Percentiles rank a stretch among this genome's conserved stretches.
Conservation (phyloP, 2,888 invertebrate species). For the Phanerotoma sp. region DNA sequence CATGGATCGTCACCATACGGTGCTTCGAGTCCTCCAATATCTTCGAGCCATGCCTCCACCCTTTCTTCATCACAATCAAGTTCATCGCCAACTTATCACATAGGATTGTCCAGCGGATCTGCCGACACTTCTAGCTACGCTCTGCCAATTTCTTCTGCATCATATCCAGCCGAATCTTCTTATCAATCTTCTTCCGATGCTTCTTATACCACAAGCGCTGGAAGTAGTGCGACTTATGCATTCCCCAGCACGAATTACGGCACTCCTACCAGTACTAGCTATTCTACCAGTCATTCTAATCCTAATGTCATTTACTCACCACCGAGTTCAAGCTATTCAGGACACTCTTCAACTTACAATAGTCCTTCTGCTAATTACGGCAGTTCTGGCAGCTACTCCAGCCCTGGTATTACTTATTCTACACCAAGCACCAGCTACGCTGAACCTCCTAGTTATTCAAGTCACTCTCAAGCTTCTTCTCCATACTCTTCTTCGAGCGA, state of each 20-base stretch:
- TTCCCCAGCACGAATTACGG: constrained; percentile 23
- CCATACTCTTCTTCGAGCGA: constrained; percentile 40
- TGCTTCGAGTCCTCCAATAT: constrained; percentile 25
- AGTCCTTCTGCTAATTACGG: constrained; percentile 29
- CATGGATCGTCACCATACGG: constrained; percentile 36
- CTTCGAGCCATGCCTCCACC: constrained; percentile 25
- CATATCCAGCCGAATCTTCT: constrained; percentile 29
- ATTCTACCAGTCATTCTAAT: constrained; percentile 25
- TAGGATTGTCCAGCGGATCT: constrained; percentile 39
- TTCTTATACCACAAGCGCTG: constrained; percentile 32
- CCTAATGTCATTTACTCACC: constrained; percentile 24
- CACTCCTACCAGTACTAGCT: background rate
- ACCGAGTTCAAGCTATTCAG: constrained; percentile 22
- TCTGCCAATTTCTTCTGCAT: constrained; percentile 39
- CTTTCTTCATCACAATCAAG: background rate
- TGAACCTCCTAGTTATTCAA: constrained; percentile 30
- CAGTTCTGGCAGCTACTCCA: constrained; percentile 17
- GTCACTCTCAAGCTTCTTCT: constrained; percentile 38
- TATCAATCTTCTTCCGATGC: constrained; percentile 44
- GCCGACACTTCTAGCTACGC: constrained; percentile 44
- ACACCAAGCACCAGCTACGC: too few relatives aligned
- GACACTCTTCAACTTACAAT: constrained; percentile 30
- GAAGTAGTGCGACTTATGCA: constrained; percentile 23
- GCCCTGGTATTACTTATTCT: constrained; percentile 25
- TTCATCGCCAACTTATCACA: constrained; percentile 28